Evolutionary conservation across 2,888 invertebrate species (phyloP).

Genomic region (Euphydryas editha): DNA sequence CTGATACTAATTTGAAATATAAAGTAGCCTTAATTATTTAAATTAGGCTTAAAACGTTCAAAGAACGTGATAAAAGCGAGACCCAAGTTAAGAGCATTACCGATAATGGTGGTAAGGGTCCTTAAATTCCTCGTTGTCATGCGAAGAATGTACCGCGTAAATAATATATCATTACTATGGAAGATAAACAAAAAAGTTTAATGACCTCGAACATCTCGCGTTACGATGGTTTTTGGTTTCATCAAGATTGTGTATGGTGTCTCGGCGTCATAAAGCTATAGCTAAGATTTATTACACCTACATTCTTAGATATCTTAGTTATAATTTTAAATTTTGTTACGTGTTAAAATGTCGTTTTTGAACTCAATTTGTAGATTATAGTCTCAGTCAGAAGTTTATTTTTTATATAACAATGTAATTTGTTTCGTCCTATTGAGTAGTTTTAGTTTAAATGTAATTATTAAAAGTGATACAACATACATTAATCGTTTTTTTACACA

Average conservation of each 20-base stretch:
- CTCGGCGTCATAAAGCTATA: constrained; percentile 38
- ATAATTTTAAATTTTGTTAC: constrained; percentile 13
- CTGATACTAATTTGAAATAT: constrained; percentile 32
- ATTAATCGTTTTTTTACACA: no score
- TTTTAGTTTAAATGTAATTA: background rate
- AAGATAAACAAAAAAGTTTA: constrained; percentile 54
- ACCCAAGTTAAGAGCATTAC: constrained; percentile 55
- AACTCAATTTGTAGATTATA: background rate
- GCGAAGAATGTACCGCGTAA: constrained; percentile 68
- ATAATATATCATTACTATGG: constrained; percentile 67
- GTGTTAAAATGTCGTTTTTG: constrained; percentile 17
- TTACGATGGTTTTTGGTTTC: constrained; percentile 50
- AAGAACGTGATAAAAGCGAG: constrained; percentile 54
- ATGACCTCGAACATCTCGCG: constrained; percentile 50
- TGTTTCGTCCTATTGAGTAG: background rate
- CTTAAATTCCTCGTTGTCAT: constrained; percentile 54
- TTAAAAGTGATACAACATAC: background rate
- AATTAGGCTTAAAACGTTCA: constrained; percentile 51
- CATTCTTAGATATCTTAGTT: constrained; percentile 19
- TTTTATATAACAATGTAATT: background rate
- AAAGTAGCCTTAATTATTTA: constrained; percentile 43
- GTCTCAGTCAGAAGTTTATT: background rate
- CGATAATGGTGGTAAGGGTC: constrained; percentile 66
- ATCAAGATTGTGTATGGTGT: constrained; percentile 45
- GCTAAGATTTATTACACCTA: constrained; percentile 34